phyloP scores from a whole-genome alignment of 2,888 invertebrate species.

The Drosophila peninsularis region DNA sequence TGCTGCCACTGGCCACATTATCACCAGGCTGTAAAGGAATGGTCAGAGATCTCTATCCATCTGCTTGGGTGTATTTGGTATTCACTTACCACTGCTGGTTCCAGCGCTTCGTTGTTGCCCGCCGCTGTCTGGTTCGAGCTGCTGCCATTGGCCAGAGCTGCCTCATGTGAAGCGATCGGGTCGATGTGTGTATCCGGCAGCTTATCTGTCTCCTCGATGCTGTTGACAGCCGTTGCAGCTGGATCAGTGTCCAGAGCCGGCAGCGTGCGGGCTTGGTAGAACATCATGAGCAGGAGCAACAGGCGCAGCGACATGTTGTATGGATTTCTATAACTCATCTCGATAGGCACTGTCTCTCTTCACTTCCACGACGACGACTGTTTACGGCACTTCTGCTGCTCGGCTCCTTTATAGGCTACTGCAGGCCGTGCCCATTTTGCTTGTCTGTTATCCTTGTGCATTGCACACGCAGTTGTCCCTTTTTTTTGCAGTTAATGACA shows the following conservation, averaged over 20 bases:
- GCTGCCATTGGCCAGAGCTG: conserved; percentile 17
- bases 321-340: conserved; percentile 42
- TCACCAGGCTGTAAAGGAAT: conserved; percentile 57
- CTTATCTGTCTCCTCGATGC: conserved; percentile 62
- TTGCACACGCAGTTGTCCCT: conserved; percentile 12
- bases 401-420: conserved; percentile 38
- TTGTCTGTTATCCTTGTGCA: conserved; percentile 9
- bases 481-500: conserved; percentile 38
- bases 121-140: conserved; percentile 15
- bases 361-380: conserved; percentile 31
- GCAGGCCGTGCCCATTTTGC: conserved; percentile 15
- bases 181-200: conserved; percentile 45
- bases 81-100: conserved; percentile 47
- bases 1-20: conserved; percentile 67
- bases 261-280: conserved; percentile 27
- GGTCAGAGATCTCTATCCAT: neutral
- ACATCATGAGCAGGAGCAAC: conserved; percentile 39
- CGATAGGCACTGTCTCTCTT: neutral
- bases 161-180: conserved; percentile 12
- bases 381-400: neutral
- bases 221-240: conserved; percentile 39
- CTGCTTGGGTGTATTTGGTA: fast-evolving
- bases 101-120: conserved; percentile 23
- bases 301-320: conserved; percentile 29
- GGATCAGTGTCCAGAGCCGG: conserved; percentile 59